Conservation (phyloP, 2,888 invertebrate genomes). For the Heterodera filipjevi region DNA sequence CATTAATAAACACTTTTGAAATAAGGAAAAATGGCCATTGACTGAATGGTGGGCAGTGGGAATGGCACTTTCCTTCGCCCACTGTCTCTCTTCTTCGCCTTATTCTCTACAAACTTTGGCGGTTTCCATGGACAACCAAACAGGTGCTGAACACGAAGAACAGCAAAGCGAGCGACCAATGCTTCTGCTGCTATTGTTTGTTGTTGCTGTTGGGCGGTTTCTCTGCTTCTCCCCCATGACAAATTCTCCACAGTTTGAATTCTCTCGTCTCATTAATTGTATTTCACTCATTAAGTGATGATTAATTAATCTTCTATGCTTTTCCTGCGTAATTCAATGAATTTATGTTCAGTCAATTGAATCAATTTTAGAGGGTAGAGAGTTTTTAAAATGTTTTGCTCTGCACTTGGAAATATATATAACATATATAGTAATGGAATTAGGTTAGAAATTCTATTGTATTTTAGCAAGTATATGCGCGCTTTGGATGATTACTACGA, state of each 20-base stretch:
- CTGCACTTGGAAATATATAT: not conserved
- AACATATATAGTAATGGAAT: too few species aligned
- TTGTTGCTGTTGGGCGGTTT: not conserved
- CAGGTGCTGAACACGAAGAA: not conserved
- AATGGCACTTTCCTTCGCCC: not conserved
- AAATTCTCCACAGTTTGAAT: too few species aligned
- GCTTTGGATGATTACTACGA: conserved; percentile 99
- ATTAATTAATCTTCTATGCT: not conserved
- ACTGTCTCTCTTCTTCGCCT: not conserved
- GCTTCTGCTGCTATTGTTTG: too few species aligned
- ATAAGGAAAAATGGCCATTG: not conserved
- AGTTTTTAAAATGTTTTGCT: too few species aligned
- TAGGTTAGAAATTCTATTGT: too few species aligned
- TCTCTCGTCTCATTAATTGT: too few species aligned
- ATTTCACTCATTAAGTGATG: too few species aligned
- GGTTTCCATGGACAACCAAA: not conserved
- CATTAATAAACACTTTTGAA: not conserved
- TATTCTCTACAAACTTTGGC: conserved; percentile 6
- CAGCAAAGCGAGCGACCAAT: not conserved
- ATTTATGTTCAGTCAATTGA: not conserved
- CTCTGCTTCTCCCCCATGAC: not conserved
- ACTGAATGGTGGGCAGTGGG: not conserved
- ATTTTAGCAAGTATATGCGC: conserved; percentile 89
- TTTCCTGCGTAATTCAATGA: not conserved
- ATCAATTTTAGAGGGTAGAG: too few species aligned